Base-by-base conservation (phyloP, 2,888 invertebrate genomes). In the Tupiocoris notatus region DNA sequence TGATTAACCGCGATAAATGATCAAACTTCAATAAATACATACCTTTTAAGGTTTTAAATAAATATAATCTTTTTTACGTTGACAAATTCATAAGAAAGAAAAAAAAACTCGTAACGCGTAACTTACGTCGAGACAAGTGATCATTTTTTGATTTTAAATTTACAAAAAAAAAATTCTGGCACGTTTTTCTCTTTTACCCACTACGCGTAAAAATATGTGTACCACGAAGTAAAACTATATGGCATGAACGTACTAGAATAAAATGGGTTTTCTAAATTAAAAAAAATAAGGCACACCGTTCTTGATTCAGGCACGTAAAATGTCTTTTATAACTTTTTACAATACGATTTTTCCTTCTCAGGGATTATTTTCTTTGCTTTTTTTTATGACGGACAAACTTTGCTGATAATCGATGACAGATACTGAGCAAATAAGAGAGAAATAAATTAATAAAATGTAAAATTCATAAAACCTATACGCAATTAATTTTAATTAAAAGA, bases 191-290 rank as follows among this genome's bases (percentile, higher is more conserved):
- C 20, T 67, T 67, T 21, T 21, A 67, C 39, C 9, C 21, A 22
- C 65, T 65, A 65, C 39, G 54, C 18, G 57, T 21, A 54, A 66
- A 66, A 67, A 57, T 24, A 23, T 2, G 21, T 20, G 21, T 23
- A 22, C 67, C 21, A 1, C n/a, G 23, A 21, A 22, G 24, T 67
- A 67, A 67, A 57, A 56, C 74, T 77, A 77, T 77, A 77, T 77
- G 77, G 77, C 77, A 77, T 77, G 63, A 75, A 77, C 67, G 75
- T 77, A 75, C 77, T 75, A 77, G 64, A 75, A 67, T 67, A 57
- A 56, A 67, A 67, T 67, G 21, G 57, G 21, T 22, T n/a, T n/a
- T n/a, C 22, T 24, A 67, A 67, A 67, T 57, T 21, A 24, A 57
- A 57, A 57, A 24, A 21, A 25, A 67, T 67, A 67, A 67, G 67